Evolutionary conservation across 2,888 invertebrate genomes (phyloP), one percentile per base, ranked within the genome.

Genomic region (Chrysodeixis includens): DNA sequence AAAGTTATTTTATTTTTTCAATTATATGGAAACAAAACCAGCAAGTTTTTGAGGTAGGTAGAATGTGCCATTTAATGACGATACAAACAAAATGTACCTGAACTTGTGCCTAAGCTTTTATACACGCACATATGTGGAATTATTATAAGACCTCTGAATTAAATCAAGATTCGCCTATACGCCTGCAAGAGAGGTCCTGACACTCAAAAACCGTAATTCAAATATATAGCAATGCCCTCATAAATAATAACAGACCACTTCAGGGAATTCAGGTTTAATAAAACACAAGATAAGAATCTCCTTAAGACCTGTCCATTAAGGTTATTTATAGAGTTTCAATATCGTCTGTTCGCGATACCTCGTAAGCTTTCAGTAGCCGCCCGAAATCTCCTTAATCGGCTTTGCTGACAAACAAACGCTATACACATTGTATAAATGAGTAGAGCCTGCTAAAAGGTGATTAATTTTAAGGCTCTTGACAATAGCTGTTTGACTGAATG

Each of bases 311-410:
- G 12, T 40, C 52, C 54, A 82, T 71, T 75, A 66, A 65, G 57
- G 63, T 55, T 72, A 74, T 79, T 76, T 74, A 65, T 76, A 61
- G 66, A 75, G 62, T 74, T 71, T 74, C 66, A 73, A 74, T 76
- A 73, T 75, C 66, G 76, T 71, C 66, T 66, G 63, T 72, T 62
- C 71, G 67, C 69, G 66, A 71, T 79, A 80, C 79, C 76, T 78
- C 74, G 71, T 70, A 84, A 82, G 83, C 77, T 62, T 73, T 54
- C 83, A 86, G 85, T 85, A 83, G 79, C 73, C 83, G 78, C 74
- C 72, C 73, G 62, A 83, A 81, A 82, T 83, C 81, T 73, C 80
- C 69, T 75, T 90, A 89, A 90, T 88, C 89, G 80, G 83, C 80
- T 88, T 85, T 80, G 71, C 70, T 74, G 79, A 82, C 86, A 82